Evolutionary conservation across 2,888 invertebrate species (phyloP).

Genomic region (Anthrax anthrax): DNA sequence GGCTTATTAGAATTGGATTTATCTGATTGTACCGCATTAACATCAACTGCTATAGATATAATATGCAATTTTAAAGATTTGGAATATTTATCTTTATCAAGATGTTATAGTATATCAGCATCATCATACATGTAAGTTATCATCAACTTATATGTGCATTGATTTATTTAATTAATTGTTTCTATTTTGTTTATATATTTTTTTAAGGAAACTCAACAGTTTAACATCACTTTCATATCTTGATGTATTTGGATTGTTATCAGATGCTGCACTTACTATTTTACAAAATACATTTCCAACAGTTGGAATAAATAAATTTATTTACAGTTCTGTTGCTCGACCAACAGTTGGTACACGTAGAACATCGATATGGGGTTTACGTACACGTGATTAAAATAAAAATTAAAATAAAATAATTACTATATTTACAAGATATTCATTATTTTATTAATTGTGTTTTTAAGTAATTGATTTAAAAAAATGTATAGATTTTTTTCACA

Average conservation of each 20-base stretch:
- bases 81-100: conserved; percentile 63
- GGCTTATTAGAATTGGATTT: conserved; percentile 70
- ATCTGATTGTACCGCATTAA: conserved; percentile 69
- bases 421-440: too few relatives aligned
- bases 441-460: too few relatives aligned
- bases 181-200: conserved; percentile 11
- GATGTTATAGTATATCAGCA: conserved; percentile 66
- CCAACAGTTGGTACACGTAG: conserved; percentile 78
- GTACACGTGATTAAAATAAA: conserved; percentile 55
- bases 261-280: conserved; percentile 37
- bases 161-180: neutral
- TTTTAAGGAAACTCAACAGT: conserved; percentile 40
- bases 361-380: conserved; percentile 80
- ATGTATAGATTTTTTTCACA: too few relatives aligned
- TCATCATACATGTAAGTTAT: conserved; percentile 51
- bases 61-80: conserved; percentile 45
- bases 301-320: conserved; percentile 56
- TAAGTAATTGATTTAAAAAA: too few relatives aligned
- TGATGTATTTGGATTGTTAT: conserved; percentile 71
- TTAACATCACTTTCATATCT: conserved; percentile 54
- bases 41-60: conserved; percentile 42
- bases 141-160: neutral
- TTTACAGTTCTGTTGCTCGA: conserved; percentile 72
- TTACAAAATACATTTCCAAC: conserved; percentile 41
- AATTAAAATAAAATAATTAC: neutral